Percentiles rank a stretch among this genome's conserved stretches.
phyloP scores from a whole-genome alignment of 2,888 invertebrate species.

The Dryococelus australis region DNA sequence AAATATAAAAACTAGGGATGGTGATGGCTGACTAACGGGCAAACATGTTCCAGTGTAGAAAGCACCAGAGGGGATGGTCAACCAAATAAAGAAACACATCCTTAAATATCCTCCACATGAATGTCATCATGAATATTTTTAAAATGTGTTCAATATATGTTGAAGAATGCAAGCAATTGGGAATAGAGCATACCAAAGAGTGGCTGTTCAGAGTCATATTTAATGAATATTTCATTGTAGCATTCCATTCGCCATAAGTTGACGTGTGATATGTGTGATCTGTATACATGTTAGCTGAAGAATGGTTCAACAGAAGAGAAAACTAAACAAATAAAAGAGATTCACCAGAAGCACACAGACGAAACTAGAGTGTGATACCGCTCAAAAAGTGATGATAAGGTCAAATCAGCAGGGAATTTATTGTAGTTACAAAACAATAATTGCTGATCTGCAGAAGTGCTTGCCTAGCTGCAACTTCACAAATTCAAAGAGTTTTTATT shows the following conservation, averaged over 20 bases:
- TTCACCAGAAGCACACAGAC: slow-evolving; percentile 13
- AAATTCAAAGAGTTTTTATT: slow-evolving; percentile 17
- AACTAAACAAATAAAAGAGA: slow-evolving; percentile 21
- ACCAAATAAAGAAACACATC: slow-evolving; percentile 22
- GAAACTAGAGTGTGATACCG: not conserved
- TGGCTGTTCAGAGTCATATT: slow-evolving; percentile 22
- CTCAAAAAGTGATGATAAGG: slow-evolving; percentile 17
- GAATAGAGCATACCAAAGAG: not conserved
- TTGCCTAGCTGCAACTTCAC: slow-evolving; percentile 11
- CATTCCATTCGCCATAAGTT: slow-evolving; percentile 23
- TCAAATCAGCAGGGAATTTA: not conserved
- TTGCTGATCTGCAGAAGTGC: slow-evolving; percentile 25
- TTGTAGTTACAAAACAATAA: not conserved
- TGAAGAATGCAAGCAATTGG: slow-evolving; percentile 20
- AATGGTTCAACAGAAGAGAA: slow-evolving; percentile 12
- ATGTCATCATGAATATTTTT: slow-evolving; percentile 25
- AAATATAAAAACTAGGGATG: slow-evolving; percentile 12
- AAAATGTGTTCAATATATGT: slow-evolving; percentile 30
- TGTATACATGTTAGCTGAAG: not conserved
- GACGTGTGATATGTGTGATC: slow-evolving; percentile 28
- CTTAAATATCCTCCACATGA: slow-evolving; percentile 24
- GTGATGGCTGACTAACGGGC: not conserved
- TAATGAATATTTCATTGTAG: not conserved
- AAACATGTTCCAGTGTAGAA: slow-evolving; percentile 12
- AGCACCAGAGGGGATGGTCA: not conserved